Evolutionary conservation across 1,140 invertebrate genomes (phyloP), one percentile per base, ranked within the genome.

Genomic region (Chrysoperla carnea): DNA sequence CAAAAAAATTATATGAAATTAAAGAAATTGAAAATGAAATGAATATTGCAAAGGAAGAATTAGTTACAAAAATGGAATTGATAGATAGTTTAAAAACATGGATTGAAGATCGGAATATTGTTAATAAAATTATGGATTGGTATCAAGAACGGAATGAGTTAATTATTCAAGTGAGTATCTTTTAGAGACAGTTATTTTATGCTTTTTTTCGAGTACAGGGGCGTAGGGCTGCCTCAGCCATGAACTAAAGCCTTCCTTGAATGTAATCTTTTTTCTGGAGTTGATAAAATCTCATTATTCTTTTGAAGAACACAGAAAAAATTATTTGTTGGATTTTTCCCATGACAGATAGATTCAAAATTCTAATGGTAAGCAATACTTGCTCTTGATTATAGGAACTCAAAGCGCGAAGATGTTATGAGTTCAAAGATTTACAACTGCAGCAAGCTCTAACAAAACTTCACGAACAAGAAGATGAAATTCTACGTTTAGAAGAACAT

Each of bases 401-500:
- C 17, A 54, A 50, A 46, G 49, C 45, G 37, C 48, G 50, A 9
- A 46, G 55, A 6, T 45, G 55, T 39, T 45, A 39, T 6, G 53
- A 58, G 40, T 53, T 58, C 33, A 52, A 58, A 45, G 52, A 60
- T 29, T 44, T 41, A 27, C 57, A 59, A 46, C 35, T 61, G 9
- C 44, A 54, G 37, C 52, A 57, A 37, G 47, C 51, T 8, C 40
- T 49, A 11, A 42, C 51, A 15, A 46, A 53, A 35, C 39, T 58
- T 4, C 41, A 52, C 36, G 44, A 48, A 15, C 57, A 62, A 51
- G 55, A 60, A 27, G 46, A 50, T 28, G 47, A 58, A 44, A 51
- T 61, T 23, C 45, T 48, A 11, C 52, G 54, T 42, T 39, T 63
- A 9, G 58, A 63, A 50, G 48, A 53, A 43, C 59, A 60, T 37